Conservation (phyloP, 1,140 invertebrate species). For the Drosophila navojoa region DNA sequence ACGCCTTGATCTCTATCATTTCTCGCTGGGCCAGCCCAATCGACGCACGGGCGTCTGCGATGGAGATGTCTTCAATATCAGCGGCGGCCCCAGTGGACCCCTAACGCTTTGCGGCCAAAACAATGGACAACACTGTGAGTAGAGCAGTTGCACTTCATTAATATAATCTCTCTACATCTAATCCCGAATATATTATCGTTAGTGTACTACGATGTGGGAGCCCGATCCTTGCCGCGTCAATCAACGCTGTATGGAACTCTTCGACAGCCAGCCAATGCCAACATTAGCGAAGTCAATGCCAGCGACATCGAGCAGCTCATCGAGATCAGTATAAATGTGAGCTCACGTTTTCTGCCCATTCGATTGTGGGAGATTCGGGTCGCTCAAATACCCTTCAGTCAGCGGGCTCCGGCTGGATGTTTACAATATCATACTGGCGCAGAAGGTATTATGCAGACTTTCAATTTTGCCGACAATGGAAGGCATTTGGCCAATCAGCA, state of each 20-base stretch:
- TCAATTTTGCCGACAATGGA: slow-evolving; percentile 92
- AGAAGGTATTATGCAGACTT: slow-evolving; percentile 86
- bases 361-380: slow-evolving; percentile 91
- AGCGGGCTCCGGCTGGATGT: slow-evolving; percentile 90
- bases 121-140: slow-evolving; percentile 92
- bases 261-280: slow-evolving; percentile 44
- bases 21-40: slow-evolving; percentile 92
- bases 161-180: too few relatives aligned
- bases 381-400: slow-evolving; percentile 88
- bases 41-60: slow-evolving; percentile 91
- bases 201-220: slow-evolving; percentile 89
- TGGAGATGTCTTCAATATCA: slow-evolving; percentile 88
- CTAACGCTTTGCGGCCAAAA: slow-evolving; percentile 91
- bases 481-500: slow-evolving; percentile 91
- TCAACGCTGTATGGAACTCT: slow-evolving; percentile 70
- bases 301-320: slow-evolving; percentile 49
- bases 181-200: slow-evolving; percentile 40
- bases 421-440: slow-evolving; percentile 88
- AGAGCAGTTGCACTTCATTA: slow-evolving; percentile 3
- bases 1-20: slow-evolving; percentile 91
- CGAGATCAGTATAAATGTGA: slow-evolving; percentile 76
- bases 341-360: slow-evolving; percentile 85
- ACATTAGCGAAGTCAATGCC: slow-evolving; percentile 16
- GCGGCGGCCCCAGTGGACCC: slow-evolving; percentile 85
- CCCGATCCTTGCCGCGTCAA: slow-evolving; percentile 58